Base-by-base conservation (phyloP, 2,797 vertebrate species). In the Micrastur ruficollis region DNA sequence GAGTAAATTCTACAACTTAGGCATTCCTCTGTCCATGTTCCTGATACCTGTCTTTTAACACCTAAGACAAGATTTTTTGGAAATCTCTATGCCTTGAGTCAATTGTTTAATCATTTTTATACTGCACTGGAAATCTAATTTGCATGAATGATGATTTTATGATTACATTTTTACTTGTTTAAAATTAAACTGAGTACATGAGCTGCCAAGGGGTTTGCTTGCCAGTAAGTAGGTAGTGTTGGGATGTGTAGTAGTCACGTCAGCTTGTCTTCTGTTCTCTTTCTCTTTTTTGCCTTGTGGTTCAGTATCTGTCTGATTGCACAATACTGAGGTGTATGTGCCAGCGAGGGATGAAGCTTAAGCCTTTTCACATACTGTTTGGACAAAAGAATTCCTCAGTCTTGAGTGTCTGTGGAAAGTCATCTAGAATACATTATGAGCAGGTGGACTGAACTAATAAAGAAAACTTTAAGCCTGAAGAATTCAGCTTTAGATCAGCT, bases 391-490 rank as follows among this genome's bases (percentile, higher is more conserved):
- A 70, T 44, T 94, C 29, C 34, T 90, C 58, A 34, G 58, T 94
- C 83, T 67, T 95, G 92, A 95, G 80, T 89, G 92, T 93, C 94
- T 94, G 92, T 96, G 88, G 90, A 84, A 89, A 81, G 81, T 46
- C 53, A 89, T 79, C 73, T 66, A 18, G 14, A 65, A 67, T 78
- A 83, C 84, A 81, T 72, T 38, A 46, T 14, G 32, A 75, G 11
- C 53, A 79, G 27, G 7, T 88, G 34, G 50, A 71, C 42, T 84
- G 76, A 76, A 87, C 71, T 56, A 46, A 74, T 67, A 46, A 52
- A 63, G 23, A 59, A 68, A 59, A 55, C 22, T 63, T 65, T 59
- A 38, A 65, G 21, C 17, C 5, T 56, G 31, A 68, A 79, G 53
- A 86, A 42, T 72, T 75, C 6, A 58, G 3, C n/a, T 86, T 91